Conservation (phyloP, 2,888 invertebrate genomes). For the Eupithecia inturbata region DNA sequence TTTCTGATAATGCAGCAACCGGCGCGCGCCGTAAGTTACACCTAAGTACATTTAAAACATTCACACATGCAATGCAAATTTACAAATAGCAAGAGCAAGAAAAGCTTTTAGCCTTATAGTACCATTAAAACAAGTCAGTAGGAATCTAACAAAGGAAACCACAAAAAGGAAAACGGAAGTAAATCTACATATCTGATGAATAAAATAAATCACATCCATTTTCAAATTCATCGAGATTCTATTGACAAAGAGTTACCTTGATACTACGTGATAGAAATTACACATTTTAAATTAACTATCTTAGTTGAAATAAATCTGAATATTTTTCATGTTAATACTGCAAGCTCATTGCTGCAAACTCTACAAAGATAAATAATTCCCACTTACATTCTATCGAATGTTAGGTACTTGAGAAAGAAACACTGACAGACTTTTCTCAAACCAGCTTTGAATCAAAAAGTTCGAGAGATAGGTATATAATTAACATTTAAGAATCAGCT, state of each 20-base stretch:
- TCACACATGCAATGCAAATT: neutral
- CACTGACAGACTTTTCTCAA: neutral
- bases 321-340: neutral
- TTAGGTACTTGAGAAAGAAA: neutral
- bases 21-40: neutral
- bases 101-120: neutral
- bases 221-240: constrained; percentile 54
- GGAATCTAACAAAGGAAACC: constrained; percentile 17
- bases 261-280: constrained; percentile 63
- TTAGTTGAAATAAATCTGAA: neutral
- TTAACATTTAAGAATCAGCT: too few species aligned
- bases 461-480: too few species aligned
- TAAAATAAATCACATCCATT: constrained; percentile 46
- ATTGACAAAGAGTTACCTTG: constrained; percentile 56
- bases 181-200: constrained; percentile 34
- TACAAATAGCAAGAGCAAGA: neutral
- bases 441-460: too few species aligned
- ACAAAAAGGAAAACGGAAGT: constrained; percentile 38
- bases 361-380: too few species aligned
- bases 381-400: too few species aligned
- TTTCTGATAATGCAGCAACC: neutral
- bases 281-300: constrained; percentile 36
- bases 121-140: neutral
- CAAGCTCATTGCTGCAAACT: neutral
- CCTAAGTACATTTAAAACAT: neutral